Percentiles rank a stretch among this genome's conserved stretches.
phyloP scores from a whole-genome alignment of 2,797 vertebrate species.

The Micropoecilia bifurca region DNA sequence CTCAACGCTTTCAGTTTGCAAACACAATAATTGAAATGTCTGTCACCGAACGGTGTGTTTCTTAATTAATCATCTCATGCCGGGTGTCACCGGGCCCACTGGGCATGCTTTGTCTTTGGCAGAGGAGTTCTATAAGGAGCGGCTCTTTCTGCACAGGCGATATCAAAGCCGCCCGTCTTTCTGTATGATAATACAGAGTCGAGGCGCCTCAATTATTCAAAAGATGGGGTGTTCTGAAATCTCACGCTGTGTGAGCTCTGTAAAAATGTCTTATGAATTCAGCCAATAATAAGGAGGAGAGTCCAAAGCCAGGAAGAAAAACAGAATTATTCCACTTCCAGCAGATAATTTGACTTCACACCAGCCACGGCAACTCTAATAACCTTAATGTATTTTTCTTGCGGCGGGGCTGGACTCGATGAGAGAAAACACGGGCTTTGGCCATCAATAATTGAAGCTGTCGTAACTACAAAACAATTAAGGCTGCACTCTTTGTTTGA shows the following conservation, averaged over 20 bases:
- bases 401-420: constrained; percentile 16
- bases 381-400: constrained; percentile 36
- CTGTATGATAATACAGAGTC: constrained; percentile 41
- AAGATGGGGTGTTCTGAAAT: constrained; percentile 43
- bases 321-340: neutral
- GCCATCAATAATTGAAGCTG: constrained; percentile 39
- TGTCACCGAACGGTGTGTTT: constrained; percentile 35
- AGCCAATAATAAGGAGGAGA: neutral
- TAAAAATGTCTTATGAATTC: constrained; percentile 1
- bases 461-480: constrained; percentile 23
- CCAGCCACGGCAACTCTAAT: neutral
- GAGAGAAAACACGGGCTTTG: constrained; percentile 27
- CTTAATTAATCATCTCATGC: constrained; percentile 62
- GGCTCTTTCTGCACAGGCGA: constrained; percentile 35
- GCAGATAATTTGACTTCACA: constrained; percentile 1
- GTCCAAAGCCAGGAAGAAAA: constrained; percentile 3
- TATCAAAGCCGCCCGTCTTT: constrained; percentile 57
- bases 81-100: constrained; percentile 34
- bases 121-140: constrained; percentile 49
- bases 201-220: constrained; percentile 49
- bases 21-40: constrained; percentile 47
- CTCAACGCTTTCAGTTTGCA: constrained; percentile 38
- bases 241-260: constrained; percentile 38
- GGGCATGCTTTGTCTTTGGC: constrained; percentile 51
- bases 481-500: constrained; percentile 29